A percentile compares a stretch with the other conserved stretches of the same genome.
These are phyloP conservation scores for Xenotilapia caudafasciata DNA, from an alignment of 2,113 vertebrate species.

Conservation along the genomic window DNA sequence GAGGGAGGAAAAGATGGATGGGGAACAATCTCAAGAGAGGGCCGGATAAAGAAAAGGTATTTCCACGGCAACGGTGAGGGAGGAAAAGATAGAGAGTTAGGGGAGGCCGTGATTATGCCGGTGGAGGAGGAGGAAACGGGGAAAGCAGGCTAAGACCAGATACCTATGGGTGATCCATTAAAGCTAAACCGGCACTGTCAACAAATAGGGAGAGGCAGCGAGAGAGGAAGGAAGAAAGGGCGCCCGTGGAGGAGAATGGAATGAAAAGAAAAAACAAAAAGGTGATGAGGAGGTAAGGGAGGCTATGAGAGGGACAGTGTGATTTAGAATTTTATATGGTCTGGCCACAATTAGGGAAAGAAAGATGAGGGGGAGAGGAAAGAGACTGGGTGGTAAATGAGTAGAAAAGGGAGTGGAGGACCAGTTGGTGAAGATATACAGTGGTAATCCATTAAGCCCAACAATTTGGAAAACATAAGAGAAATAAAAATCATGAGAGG, in stretches of 20 bases:
- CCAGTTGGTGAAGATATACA: background rate
- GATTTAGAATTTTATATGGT: slow-evolving; percentile 19
- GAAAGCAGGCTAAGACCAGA: background rate
- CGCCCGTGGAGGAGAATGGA: background rate
- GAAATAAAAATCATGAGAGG: slow-evolving; percentile 7
- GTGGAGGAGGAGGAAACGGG: slow-evolving; percentile 22
- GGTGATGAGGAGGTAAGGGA: slow-evolving; percentile 13
- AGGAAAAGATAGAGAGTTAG: slow-evolving; percentile 10
- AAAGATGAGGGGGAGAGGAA: background rate
- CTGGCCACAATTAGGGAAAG: slow-evolving; percentile 36
- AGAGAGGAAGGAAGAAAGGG: background rate
- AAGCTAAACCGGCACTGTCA: slow-evolving; percentile 45
- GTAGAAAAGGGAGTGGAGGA: background rate
- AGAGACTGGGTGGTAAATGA: background rate
- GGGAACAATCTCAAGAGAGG: slow-evolving; percentile 42
- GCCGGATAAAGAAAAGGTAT: slow-evolving; percentile 45
- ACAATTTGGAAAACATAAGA: slow-evolving; percentile 26
- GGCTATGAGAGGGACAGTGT: background rate
- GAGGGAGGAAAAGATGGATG: slow-evolving; percentile 55
- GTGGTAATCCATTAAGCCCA: slow-evolving; percentile 23
- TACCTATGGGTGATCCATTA: slow-evolving; percentile 59
- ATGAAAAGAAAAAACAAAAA: slow-evolving; percentile 9
- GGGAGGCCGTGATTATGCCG: slow-evolving; percentile 23
- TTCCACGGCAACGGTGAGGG: slow-evolving; percentile 31
- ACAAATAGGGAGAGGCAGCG: slow-evolving; percentile 25